phyloP scores from a whole-genome alignment of 2,113 vertebrate genomes.

The Salvelinus namaycush region DNA sequence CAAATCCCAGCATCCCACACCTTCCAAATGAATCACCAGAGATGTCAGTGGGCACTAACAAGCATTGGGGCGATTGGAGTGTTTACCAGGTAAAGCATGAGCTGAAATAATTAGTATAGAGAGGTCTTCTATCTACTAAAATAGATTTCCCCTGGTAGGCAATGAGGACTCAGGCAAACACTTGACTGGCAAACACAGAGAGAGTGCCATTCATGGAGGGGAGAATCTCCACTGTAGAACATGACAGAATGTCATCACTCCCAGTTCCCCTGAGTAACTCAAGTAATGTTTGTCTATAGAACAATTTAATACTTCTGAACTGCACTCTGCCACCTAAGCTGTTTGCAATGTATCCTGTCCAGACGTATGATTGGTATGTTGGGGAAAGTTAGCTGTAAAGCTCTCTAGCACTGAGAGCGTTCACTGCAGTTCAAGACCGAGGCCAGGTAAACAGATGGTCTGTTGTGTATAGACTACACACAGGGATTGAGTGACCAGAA shows the following conservation, averaged over 20 bases:
- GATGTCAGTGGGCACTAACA: not conserved
- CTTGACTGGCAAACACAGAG: not conserved
- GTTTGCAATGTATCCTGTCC: not conserved
- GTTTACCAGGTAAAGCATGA: not conserved
- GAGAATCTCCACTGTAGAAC: not conserved
- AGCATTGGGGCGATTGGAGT: not conserved
- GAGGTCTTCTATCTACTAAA: conserved; percentile 4
- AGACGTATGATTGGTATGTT: not conserved
- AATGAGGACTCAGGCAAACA: not conserved
- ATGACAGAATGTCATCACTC: conserved; percentile 11
- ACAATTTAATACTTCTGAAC: not conserved
- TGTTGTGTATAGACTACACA: not conserved
- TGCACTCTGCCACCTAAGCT: not conserved
- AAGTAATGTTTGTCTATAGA: conserved; percentile 10
- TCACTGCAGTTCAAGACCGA: not conserved
- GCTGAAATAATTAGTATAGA: not conserved
- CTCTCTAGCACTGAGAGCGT: not conserved
- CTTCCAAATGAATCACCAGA: not conserved
- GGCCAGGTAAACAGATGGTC: conserved; percentile 18
- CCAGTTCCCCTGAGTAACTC: not conserved
- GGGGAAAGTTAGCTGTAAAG: conserved; percentile 16
- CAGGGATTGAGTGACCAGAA: too few species aligned
- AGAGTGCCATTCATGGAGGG: not conserved
- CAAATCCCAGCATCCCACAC: not conserved
- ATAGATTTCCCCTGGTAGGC: conserved; percentile 12